These are phyloP conservation scores for Nestor notabilis DNA, from an alignment of 2,113 vertebrate species.

Conservation along the genomic window DNA sequence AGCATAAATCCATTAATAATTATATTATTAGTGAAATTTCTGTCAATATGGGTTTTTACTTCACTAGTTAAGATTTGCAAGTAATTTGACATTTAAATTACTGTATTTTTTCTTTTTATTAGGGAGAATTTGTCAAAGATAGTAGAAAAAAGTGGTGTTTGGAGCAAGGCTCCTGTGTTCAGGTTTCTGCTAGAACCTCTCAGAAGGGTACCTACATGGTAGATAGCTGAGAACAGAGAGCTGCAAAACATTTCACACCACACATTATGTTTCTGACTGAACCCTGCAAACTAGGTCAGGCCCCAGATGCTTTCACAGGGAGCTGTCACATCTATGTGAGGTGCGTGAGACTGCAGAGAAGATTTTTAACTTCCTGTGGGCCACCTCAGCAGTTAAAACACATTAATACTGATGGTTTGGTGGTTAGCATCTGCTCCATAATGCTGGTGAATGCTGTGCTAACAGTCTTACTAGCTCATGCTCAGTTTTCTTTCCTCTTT, in stretches of 20 bases:
- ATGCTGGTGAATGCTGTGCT: background rate
- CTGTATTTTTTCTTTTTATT: background rate
- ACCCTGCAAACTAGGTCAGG: background rate
- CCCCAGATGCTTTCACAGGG: background rate
- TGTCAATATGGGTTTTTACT: background rate
- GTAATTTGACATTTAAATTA: background rate
- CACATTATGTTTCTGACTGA: background rate
- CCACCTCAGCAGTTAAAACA: background rate
- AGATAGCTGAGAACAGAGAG: background rate
- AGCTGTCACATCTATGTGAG: background rate
- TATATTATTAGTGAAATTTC: background rate
- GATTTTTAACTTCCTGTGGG: background rate
- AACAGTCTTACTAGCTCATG: background rate
- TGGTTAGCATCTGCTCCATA: background rate
- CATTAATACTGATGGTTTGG: background rate
- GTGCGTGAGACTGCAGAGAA: background rate
- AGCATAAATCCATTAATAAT: background rate
- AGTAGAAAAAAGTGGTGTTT: background rate
- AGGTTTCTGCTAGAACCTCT: background rate
- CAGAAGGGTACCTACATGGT: background rate
- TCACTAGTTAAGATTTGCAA: background rate
- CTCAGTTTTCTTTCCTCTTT: background rate
- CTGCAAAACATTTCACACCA: background rate
- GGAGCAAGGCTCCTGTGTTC: background rate
- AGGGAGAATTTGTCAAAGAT: background rate